These are phyloP conservation scores for Amorpha juglandis DNA, from an alignment of 2,888 invertebrate genomes.

Conservation along the genomic window DNA sequence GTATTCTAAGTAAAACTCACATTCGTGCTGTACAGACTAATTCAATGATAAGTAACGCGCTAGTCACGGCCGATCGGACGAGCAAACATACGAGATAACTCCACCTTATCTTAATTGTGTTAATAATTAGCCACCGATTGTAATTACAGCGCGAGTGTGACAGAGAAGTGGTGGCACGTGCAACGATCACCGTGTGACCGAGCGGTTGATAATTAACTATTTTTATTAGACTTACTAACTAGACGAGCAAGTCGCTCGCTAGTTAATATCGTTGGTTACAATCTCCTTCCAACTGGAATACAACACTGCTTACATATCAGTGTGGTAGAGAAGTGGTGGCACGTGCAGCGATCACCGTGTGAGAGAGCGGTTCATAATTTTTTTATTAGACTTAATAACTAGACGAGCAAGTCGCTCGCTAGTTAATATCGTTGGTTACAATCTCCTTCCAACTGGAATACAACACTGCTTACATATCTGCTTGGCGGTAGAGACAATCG, in stretches of 20 bases:
- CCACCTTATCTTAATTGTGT: slow-evolving; percentile 58
- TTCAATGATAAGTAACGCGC: slow-evolving; percentile 19
- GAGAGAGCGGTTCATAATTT: not conserved
- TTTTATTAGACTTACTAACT: no score
- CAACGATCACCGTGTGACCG: not conserved
- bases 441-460: no score
- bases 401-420: no score
- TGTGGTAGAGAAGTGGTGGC: not conserved
- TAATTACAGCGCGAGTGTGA: slow-evolving; percentile 29
- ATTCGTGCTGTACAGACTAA: slow-evolving; percentile 1
- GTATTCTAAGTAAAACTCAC: no score
- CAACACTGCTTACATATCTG: no score
- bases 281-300: no score
- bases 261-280: no score
- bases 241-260: no score
- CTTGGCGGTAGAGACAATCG: no score
- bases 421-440: no score
- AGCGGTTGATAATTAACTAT: not conserved
- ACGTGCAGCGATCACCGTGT: slow-evolving; percentile 1
- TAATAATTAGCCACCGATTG: slow-evolving; percentile 49
- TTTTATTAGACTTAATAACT: no score
- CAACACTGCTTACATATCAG: no score
- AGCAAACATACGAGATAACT: slow-evolving; percentile 53
- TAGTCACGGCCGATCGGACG: slow-evolving; percentile 27
- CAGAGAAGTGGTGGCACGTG: not conserved